These are phyloP conservation scores for Nymphalis io DNA, from an alignment of 1,140 invertebrate genomes.

Conservation along the genomic window DNA sequence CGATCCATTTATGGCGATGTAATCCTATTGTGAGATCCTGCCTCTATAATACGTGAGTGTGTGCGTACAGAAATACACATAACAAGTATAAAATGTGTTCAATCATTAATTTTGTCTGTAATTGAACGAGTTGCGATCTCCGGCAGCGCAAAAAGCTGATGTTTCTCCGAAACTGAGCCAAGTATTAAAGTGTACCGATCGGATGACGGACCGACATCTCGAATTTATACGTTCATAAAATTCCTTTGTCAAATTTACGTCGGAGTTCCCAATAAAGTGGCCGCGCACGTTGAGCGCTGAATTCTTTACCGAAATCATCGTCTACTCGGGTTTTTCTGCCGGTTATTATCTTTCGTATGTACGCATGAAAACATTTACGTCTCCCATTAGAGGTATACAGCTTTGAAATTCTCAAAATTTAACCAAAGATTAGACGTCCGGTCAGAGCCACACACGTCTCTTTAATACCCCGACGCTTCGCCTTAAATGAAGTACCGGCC, in stretches of 20 bases:
- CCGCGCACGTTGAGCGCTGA: conserved; percentile 40
- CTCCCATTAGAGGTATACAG: conserved; percentile 40
- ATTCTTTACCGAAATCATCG: conserved; percentile 76
- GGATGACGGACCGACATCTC: conserved; percentile 55
- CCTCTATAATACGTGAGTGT: conserved; percentile 43
- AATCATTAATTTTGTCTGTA: conserved; percentile 78
- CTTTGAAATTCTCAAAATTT: conserved; percentile 37
- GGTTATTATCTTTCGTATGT: conserved; percentile 64
- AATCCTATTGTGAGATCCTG: conserved; percentile 74
- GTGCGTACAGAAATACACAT: conserved; percentile 45
- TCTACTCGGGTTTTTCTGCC: conserved; percentile 62
- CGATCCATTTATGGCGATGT: conserved; percentile 72
- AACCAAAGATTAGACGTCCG: conserved; percentile 26
- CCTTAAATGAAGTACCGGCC: conserved; percentile 25
- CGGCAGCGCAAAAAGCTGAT: conserved; percentile 64
- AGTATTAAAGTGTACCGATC: conserved; percentile 66
- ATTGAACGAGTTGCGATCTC: conserved; percentile 71
- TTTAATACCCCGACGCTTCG: conserved; percentile 6
- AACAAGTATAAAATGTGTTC: conserved; percentile 67
- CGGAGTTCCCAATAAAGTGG: conserved; percentile 65
- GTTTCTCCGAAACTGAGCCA: conserved; percentile 65
- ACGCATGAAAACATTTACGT: conserved; percentile 45
- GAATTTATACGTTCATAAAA: conserved; percentile 78
- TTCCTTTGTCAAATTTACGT: conserved; percentile 78
- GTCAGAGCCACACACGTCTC: neutral